These are phyloP conservation scores for Drosophila crucigera DNA, from an alignment of 2,888 invertebrate genomes.

Conservation along the genomic window DNA sequence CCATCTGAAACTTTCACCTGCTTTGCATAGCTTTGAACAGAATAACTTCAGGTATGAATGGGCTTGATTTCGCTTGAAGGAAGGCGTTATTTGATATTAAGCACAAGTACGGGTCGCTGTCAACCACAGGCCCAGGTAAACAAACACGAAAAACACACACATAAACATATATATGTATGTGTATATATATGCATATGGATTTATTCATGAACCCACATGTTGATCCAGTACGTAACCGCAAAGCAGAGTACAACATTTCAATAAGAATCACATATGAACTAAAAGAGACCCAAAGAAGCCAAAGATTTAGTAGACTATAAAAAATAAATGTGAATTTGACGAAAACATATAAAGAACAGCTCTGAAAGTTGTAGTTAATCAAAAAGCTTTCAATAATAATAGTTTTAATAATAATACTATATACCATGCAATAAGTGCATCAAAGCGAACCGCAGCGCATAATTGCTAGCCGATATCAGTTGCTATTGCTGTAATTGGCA, in stretches of 20 bases:
- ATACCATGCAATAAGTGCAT: slow-evolving; percentile 7
- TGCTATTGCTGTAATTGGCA: neutral
- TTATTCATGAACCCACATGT: slow-evolving; percentile 52
- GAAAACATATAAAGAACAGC: neutral
- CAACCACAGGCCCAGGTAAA: slow-evolving; percentile 58
- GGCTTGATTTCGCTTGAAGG: slow-evolving; percentile 17
- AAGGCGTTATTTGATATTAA: slow-evolving; percentile 66
- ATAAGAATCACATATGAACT: slow-evolving; percentile 32
- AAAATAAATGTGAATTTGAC: neutral
- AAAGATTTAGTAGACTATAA: slow-evolving; percentile 11
- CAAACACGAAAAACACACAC: slow-evolving; percentile 19
- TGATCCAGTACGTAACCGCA: slow-evolving; percentile 59
- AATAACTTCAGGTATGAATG: slow-evolving; percentile 17
- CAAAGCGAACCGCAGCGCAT: slow-evolving; percentile 37
- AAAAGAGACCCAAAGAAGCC: slow-evolving; percentile 12
- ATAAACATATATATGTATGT: neutral
- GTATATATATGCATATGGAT: neutral
- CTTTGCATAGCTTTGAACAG: slow-evolving; percentile 7
- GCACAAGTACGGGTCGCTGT: slow-evolving; percentile 65
- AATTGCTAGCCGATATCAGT: slow-evolving; percentile 9
- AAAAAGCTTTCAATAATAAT: neutral
- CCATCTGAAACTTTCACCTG: slow-evolving; percentile 37
- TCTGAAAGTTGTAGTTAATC: neutral
- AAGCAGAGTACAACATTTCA: slow-evolving; percentile 62
- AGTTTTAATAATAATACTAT: neutral